Evolutionary conservation across 2,888 invertebrate genomes (phyloP).

Genomic region (Venusia cambrica): DNA sequence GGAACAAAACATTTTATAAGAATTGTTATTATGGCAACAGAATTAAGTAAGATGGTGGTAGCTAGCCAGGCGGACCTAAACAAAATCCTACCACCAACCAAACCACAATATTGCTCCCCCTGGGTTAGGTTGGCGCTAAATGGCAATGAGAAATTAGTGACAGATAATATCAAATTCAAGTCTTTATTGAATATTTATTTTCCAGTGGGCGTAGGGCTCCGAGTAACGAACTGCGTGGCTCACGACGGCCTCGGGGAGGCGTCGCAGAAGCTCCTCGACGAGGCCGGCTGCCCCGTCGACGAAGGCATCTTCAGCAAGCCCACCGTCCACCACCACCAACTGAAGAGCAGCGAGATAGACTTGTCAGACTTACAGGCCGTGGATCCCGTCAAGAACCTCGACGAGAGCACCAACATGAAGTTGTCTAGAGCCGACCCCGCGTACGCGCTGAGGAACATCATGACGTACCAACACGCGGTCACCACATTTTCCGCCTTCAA

Average conservation of each 20-base stretch:
- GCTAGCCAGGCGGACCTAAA: too few relatives aligned
- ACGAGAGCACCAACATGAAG: slow-evolving; percentile 52
- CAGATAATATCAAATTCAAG: too few relatives aligned
- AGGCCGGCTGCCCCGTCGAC: slow-evolving; percentile 88
- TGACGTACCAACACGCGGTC: slow-evolving; percentile 75
- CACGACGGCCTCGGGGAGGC: slow-evolving; percentile 89
- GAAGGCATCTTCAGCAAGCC: slow-evolving; percentile 82
- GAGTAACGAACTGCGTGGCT: slow-evolving; percentile 88
- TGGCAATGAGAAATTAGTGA: too few relatives aligned
- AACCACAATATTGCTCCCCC: too few relatives aligned
- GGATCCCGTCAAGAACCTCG: slow-evolving; percentile 52
- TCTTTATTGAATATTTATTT: too few relatives aligned
- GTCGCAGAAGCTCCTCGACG: slow-evolving; percentile 87
- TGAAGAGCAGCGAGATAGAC: slow-evolving; percentile 60
- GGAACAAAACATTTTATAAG: too few relatives aligned
- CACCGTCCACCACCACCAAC: slow-evolving; percentile 62
- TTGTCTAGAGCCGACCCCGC: slow-evolving; percentile 58
- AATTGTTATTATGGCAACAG: too few relatives aligned
- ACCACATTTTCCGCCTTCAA: slow-evolving; percentile 90
- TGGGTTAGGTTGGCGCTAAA: too few relatives aligned
- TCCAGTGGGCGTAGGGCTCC: slow-evolving; percentile 87
- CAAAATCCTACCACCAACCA: too few relatives aligned
- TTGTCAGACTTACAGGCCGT: slow-evolving; percentile 58
- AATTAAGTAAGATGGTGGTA: too few relatives aligned
- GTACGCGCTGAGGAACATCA: slow-evolving; percentile 65